Conservation (phyloP, 2,797 vertebrate species). For the Megaceryle alcyon region DNA sequence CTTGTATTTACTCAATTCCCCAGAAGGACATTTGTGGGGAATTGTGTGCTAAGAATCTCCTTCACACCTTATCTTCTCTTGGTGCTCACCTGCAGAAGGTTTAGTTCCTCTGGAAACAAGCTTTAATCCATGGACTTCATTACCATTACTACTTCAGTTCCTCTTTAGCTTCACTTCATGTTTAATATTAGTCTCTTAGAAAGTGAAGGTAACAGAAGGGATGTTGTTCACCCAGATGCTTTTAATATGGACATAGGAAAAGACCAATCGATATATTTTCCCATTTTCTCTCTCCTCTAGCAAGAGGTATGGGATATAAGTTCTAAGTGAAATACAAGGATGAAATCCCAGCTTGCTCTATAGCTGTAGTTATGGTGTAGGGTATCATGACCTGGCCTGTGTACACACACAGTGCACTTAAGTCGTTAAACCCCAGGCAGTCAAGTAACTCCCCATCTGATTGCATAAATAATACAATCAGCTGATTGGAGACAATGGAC, state of each 20-base stretch:
- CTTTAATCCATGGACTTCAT: not conserved
- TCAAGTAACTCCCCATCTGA: not conserved
- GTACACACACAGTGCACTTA: not conserved
- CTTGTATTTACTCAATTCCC: not conserved
- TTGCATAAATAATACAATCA: not conserved
- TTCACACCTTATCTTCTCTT: not conserved
- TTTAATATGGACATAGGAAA: not conserved
- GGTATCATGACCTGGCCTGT: not conserved
- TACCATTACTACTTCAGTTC: not conserved
- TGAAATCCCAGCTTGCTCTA: not conserved
- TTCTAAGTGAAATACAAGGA: not conserved
- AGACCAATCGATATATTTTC: not conserved
- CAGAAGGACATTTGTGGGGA: not conserved
- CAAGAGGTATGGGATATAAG: not conserved
- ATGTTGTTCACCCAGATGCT: not conserved
- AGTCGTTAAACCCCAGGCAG: not conserved
- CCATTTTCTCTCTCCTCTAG: not conserved
- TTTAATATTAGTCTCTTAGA: not conserved
- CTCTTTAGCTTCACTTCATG: not conserved
- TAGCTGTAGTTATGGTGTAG: not conserved
- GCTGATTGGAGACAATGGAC: not conserved
- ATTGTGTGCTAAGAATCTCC: not conserved
- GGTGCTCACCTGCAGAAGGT: not conserved
- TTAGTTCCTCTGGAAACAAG: not conserved
- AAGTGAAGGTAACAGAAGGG: not conserved